These are phyloP conservation scores for Kryptolebias ocellatus DNA, from an alignment of 2,797 vertebrate species.

Conservation along the genomic window DNA sequence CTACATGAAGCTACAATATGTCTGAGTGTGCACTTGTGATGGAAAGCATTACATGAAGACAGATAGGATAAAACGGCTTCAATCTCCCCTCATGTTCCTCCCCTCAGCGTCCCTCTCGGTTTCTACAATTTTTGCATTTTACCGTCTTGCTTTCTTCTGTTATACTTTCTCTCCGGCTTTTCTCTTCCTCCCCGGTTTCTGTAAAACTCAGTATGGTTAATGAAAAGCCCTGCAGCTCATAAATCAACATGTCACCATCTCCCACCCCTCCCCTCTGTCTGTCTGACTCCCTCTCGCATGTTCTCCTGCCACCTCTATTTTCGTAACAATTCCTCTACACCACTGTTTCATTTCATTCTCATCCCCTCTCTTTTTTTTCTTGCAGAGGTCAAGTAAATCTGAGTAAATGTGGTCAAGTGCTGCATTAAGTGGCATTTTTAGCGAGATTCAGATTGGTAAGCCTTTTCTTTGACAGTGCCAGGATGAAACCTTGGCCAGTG, in stretches of 20 bases:
- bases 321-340: conserved; percentile 50
- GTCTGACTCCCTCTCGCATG: conserved; percentile 44
- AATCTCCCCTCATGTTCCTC: conserved; percentile 22
- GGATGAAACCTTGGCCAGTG: conserved; percentile 43
- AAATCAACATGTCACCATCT: conserved; percentile 81
- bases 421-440: conserved; percentile 42
- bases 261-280: conserved; percentile 60
- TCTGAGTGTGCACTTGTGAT: conserved; percentile 13
- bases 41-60: conserved; percentile 15
- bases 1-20: conserved; percentile 15
- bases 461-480: conserved; percentile 33
- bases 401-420: conserved; percentile 49
- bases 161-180: conserved; percentile 22
- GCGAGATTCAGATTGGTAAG: conserved; percentile 37
- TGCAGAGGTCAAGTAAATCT: conserved; percentile 26
- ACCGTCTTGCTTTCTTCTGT: conserved; percentile 8
- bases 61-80: conserved; percentile 14
- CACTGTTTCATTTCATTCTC: conserved; percentile 41
- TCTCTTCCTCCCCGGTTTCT: conserved; percentile 52
- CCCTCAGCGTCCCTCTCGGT: conserved; percentile 6
- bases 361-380: conserved; percentile 13
- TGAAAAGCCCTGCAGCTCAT: conserved; percentile 78
- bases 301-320: conserved; percentile 61
- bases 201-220: conserved; percentile 77
- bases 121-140: conserved; percentile 31